A percentile compares a stretch with the other conserved stretches of the same genome.
Evolutionary conservation across 23 tunicate genomes (phyloP).

Genomic region (Ciona savignyi): DNA sequence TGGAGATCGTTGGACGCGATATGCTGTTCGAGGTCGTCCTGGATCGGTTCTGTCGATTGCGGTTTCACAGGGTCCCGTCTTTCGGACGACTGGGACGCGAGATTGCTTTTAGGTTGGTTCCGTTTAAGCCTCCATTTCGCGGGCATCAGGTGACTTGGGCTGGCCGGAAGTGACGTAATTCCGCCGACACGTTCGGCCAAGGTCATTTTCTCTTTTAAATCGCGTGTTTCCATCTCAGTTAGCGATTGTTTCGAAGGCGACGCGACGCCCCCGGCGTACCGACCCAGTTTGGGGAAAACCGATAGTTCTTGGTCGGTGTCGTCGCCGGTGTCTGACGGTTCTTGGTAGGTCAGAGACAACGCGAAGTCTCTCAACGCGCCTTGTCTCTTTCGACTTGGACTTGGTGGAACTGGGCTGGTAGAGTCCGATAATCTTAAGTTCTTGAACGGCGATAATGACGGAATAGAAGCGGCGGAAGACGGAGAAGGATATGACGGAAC

Average conservation of each 20-base stretch:
- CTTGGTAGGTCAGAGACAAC: not conserved
- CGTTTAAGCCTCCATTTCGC: constrained; percentile 69
- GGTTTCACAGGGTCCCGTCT: not conserved
- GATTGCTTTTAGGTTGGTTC: not conserved
- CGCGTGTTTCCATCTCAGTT: not conserved
- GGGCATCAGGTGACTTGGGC: constrained; percentile 79
- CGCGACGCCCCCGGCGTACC: constrained; percentile 18
- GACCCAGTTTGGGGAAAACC: constrained; percentile 21
- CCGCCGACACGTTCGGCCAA: not conserved
- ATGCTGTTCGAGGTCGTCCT: not conserved
- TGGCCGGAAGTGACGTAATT: constrained; percentile 52
- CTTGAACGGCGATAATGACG: constrained; percentile 29
- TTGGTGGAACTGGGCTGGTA: constrained; percentile 48
- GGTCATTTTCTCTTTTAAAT: not conserved
- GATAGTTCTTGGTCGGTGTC: constrained; percentile 9
- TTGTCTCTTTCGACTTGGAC: constrained; percentile 22
- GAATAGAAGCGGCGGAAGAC: constrained; percentile 25
- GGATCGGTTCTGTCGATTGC: constrained; percentile 3
- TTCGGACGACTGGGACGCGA: constrained; percentile 5
- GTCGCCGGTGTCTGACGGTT: not conserved
- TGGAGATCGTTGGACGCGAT: constrained; percentile 3
- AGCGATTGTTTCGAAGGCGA: constrained; percentile 1
- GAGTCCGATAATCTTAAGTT: constrained; percentile 43
- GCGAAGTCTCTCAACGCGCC: not conserved
- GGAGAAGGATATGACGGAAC: constrained; percentile 7